Percentiles rank a stretch among this genome's conserved stretches.
phyloP scores from a whole-genome alignment of 2,797 vertebrate species.

The Rallus crepitans region DNA sequence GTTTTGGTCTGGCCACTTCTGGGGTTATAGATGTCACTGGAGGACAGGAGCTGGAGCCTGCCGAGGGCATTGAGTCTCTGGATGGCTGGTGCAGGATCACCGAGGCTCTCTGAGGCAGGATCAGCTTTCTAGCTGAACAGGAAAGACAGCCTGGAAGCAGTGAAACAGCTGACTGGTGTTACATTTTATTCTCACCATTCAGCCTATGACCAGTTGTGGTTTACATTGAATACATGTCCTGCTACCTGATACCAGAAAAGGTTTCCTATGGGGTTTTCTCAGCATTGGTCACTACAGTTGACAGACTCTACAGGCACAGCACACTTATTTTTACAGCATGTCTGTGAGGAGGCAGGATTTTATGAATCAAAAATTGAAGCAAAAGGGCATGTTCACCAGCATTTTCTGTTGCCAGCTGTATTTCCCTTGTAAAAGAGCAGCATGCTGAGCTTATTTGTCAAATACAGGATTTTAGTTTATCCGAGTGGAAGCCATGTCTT shows the following conservation, averaged over 20 bases:
- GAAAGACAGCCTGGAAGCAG: neutral
- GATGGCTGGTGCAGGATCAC: neutral
- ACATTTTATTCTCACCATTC: neutral
- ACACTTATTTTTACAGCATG: neutral
- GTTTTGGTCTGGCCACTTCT: neutral
- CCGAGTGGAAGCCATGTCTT: neutral
- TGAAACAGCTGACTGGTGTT: neutral
- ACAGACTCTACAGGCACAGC: neutral
- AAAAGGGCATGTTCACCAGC: neutral
- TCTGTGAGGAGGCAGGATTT: neutral
- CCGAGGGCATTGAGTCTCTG: fast-evolving
- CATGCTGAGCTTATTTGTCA: neutral
- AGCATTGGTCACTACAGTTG: neutral
- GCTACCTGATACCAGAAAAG: neutral
- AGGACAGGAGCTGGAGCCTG: neutral
- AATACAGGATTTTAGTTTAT: neutral
- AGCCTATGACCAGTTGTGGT: neutral
- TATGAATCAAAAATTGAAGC: neutral
- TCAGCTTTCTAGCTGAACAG: neutral
- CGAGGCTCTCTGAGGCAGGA: neutral
- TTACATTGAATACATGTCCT: neutral
- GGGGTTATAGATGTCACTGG: neutral
- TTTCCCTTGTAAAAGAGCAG: neutral
- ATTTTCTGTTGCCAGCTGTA: neutral
- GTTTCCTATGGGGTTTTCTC: neutral